phyloP scores from a whole-genome alignment of 2,113 vertebrate genomes.

The Daubentonia madagascariensis region DNA sequence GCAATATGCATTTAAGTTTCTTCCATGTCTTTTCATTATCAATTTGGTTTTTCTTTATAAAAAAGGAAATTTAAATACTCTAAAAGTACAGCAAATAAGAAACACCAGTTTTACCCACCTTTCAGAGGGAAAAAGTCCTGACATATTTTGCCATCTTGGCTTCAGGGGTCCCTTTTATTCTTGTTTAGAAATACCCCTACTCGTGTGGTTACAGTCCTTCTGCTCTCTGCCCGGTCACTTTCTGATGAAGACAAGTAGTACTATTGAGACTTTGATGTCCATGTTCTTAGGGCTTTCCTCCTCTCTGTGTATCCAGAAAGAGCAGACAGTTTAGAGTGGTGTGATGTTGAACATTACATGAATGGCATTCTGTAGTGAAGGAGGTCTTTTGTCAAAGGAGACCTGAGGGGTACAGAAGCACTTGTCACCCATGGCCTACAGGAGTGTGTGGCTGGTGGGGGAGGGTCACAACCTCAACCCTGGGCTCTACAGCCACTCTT shows the following conservation, averaged over 20 bases:
- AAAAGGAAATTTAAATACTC: background rate
- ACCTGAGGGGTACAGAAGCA: background rate
- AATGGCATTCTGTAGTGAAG: background rate
- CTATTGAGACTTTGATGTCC: background rate
- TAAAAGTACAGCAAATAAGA: background rate
- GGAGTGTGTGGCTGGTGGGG: background rate
- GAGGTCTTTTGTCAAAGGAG: background rate
- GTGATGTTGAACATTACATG: background rate
- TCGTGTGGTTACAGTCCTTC: accelerated
- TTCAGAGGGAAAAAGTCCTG: background rate
- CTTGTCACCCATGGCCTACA: background rate
- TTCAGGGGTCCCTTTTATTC: background rate
- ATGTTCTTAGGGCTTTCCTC: background rate
- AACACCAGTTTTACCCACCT: background rate
- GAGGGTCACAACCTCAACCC: background rate
- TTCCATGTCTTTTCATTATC: background rate
- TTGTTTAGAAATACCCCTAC: background rate
- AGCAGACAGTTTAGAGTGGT: background rate
- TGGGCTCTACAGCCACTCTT: background rate
- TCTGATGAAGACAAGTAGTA: background rate
- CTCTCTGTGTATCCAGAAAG: background rate
- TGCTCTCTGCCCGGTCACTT: background rate
- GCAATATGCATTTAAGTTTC: background rate
- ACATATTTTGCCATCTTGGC: background rate
- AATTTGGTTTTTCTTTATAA: background rate